Evolutionary conservation across 2,113 vertebrate genomes (phyloP), one percentile per base, ranked within the genome.

Genomic region (Todiramphus chloris): DNA sequence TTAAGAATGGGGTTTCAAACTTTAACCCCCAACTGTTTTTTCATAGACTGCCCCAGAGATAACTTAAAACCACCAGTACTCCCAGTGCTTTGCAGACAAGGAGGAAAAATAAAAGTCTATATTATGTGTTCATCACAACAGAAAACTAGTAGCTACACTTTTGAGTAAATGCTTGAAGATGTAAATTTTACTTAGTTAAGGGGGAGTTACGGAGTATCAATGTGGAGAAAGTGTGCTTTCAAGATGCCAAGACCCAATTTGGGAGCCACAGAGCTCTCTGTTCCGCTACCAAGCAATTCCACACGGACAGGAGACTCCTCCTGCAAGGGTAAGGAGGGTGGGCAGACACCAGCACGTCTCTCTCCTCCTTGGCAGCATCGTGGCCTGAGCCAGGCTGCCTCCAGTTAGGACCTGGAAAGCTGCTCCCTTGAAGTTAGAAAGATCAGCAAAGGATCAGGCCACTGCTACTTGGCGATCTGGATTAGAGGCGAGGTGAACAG

Each of bases 241-340:
- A 48, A 68, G 19, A 5, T 68, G 28, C 13, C 11, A 83, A 48
- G 64, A 58, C 10, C 25, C 20, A 0, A 0, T 31, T 10, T n/a
- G 28, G 28, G 25, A 86, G 28, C 10, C 62, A 85, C 9, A 43
- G 48, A 56, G 35, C 13, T 21, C 11, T 21, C 15, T 30, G 19
- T 14, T 62, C 27, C 28, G 3, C 13, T n/a, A 41, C 12, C 11
- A 44, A 21, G 77, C 14, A 31, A 50, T 58, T 70, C 60, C 20
- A 9, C 1, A 5, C 17, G 48, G 37, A 48, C 16, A 10, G 0
- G 0, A 53, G 53, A 35, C 21, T 58, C 60, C 44, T 27, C 2
- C 2, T 33, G 8, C 28, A 39, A 55, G 31, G 17, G 33, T 55
- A 48, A 62, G 20, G 12, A 70, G n/a, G 4, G 16, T 11, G 21